Evolutionary conservation across 2,113 vertebrate genomes (phyloP).

Genomic region (Labeo catla): DNA sequence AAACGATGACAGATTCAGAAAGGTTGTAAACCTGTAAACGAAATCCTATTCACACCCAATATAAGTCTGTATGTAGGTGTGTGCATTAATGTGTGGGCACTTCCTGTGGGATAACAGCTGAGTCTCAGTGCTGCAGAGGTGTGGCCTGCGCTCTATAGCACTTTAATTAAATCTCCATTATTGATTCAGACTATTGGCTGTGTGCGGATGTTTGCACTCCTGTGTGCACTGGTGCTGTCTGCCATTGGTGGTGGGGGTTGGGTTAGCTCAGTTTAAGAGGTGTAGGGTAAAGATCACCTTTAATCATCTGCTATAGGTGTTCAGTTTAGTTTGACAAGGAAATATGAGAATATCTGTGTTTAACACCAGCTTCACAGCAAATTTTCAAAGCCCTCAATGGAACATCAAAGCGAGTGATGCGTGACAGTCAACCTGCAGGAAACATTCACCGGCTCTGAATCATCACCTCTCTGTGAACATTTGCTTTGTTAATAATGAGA

Average conservation of each 20-base stretch:
- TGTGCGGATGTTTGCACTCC: neutral
- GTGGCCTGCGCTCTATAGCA: neutral
- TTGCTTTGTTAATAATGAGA: conserved; percentile 23
- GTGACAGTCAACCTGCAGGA: conserved; percentile 12
- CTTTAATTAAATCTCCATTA: conserved; percentile 45
- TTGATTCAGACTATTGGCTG: conserved; percentile 29
- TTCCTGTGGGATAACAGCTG: neutral
- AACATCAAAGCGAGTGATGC: neutral
- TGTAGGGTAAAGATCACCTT: conserved; percentile 9
- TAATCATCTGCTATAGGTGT: conserved; percentile 26
- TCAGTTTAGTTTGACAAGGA: conserved; percentile 11
- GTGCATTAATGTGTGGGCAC: neutral
- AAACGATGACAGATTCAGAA: neutral
- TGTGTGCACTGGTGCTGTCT: neutral
- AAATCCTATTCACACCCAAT: neutral
- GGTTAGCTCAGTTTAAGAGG: neutral
- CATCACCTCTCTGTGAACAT: conserved; percentile 5
- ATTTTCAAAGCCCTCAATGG: neutral
- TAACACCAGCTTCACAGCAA: conserved; percentile 7
- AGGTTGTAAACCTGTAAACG: conserved; percentile 1
- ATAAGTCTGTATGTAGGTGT: neutral
- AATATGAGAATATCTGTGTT: conserved; percentile 33
- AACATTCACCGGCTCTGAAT: conserved; percentile 7
- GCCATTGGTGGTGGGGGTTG: neutral
- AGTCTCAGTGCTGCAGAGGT: conserved; percentile 9